Evolutionary conservation across 1,140 invertebrate genomes (phyloP).

Genomic region (Magallana ariakensis): DNA sequence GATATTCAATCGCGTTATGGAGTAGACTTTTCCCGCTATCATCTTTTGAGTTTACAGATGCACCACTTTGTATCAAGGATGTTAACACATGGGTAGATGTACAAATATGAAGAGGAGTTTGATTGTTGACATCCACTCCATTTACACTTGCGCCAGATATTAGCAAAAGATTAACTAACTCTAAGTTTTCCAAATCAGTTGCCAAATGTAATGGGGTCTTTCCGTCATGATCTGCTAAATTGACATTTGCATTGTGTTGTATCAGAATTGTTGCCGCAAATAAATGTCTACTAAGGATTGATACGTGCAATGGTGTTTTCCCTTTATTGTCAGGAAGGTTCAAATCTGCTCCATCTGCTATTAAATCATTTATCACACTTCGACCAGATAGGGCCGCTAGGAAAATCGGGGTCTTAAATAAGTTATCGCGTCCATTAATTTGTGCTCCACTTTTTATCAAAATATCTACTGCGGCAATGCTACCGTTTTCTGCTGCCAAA

Average conservation of each 20-base stretch:
- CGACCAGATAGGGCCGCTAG: neutral
- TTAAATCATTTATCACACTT: neutral
- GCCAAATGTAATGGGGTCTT: neutral
- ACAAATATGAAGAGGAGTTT: neutral
- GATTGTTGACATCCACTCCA: neutral
- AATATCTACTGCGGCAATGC: neutral
- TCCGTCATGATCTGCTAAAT: neutral
- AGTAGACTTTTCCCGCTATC: conserved; percentile 15
- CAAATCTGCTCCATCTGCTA: neutral
- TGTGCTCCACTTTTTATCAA: neutral
- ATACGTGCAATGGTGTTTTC: neutral
- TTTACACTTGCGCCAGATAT: neutral
- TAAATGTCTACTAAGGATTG: neutral
- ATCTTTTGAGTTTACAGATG: neutral
- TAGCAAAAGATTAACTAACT: neutral
- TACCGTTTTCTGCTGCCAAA: conserved; percentile 6
- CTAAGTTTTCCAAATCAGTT: neutral
- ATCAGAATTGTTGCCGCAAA: neutral
- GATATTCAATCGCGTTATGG: neutral
- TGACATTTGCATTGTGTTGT: neutral
- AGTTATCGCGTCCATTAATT: neutral
- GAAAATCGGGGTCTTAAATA: neutral
- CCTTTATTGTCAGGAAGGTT: neutral
- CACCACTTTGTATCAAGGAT: neutral
- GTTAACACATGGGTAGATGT: neutral